phyloP scores from a whole-genome alignment of 2,888 invertebrate genomes.

The Scaptomyza polygonia region DNA sequence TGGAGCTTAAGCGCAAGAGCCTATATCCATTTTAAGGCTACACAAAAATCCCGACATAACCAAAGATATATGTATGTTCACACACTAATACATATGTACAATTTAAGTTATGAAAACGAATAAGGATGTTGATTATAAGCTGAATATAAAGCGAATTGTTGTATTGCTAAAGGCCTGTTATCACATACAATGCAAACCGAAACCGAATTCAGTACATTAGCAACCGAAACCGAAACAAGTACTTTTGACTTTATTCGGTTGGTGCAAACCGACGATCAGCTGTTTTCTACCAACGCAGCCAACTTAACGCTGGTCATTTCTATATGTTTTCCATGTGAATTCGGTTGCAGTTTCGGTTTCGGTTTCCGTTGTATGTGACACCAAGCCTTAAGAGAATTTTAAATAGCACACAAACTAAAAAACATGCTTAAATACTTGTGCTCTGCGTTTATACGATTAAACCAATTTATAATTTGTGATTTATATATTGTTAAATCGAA shows the following conservation, averaged over 20 bases:
- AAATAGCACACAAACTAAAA: too few species aligned
- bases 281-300: too few species aligned
- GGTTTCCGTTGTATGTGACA: too few species aligned
- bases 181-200: too few species aligned
- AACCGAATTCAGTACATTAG: slow-evolving; percentile 9
- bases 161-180: slow-evolving; percentile 32
- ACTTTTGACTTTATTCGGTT: too few species aligned
- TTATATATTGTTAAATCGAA: too few species aligned
- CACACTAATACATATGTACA: neutral
- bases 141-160: slow-evolving; percentile 29
- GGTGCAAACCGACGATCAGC: too few species aligned
- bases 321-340: too few species aligned
- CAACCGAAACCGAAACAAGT: neutral
- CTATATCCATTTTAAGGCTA: slow-evolving; percentile 80
- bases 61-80: slow-evolving; percentile 25
- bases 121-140: slow-evolving; percentile 32
- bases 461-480: neutral
- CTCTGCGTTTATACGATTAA: neutral
- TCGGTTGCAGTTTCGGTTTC: too few species aligned
- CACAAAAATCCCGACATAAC: slow-evolving; percentile 45
- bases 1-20: slow-evolving; percentile 86
- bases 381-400: too few species aligned
- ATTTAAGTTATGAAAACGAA: slow-evolving; percentile 11
- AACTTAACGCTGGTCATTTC: too few species aligned
- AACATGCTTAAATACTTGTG: too few species aligned